Evolutionary conservation across 2,888 invertebrate species (phyloP).

Genomic region (Caenorhabditis sp.): DNA sequence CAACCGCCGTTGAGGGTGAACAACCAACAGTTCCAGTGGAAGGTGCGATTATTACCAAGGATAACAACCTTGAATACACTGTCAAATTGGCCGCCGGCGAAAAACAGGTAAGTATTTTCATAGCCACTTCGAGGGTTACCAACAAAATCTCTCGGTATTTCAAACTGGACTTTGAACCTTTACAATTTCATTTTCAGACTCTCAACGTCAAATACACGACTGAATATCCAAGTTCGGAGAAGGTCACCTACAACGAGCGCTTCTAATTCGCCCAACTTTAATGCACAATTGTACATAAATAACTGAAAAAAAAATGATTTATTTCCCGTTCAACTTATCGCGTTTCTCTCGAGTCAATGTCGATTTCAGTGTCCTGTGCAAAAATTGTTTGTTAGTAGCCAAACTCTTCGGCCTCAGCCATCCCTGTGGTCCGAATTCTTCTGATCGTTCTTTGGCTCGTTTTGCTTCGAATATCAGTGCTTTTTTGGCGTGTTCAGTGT

Average conservation of each 20-base stretch:
- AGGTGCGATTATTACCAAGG: constrained; percentile 28
- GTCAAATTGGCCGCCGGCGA: constrained; percentile 23
- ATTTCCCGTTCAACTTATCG: neutral
- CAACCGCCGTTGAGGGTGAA: constrained; percentile 21
- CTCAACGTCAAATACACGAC: constrained; percentile 24
- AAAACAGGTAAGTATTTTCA: neutral
- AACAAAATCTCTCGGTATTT: neutral
- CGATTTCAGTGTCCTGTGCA: constrained; percentile 47
- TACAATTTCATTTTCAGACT: neutral
- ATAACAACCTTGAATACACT: constrained; percentile 36
- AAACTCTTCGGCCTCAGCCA: constrained; percentile 53
- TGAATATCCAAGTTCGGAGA: constrained; percentile 30
- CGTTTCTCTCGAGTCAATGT: constrained; percentile 36
- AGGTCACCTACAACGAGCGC: constrained; percentile 23
- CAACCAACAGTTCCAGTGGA: constrained; percentile 12
- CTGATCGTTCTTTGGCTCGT: constrained; percentile 50
- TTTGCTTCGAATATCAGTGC: constrained; percentile 52
- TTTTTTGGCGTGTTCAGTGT: constrained; percentile 30
- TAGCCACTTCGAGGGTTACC: neutral
- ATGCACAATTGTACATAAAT: constrained; percentile 11
- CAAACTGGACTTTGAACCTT: neutral
- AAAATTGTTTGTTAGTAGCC: constrained; percentile 54
- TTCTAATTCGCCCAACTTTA: constrained; percentile 10
- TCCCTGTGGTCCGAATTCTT: constrained; percentile 54
- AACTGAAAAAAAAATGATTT: neutral